phyloP scores from a whole-genome alignment of 2,888 invertebrate genomes.

The Sphaeridia pumilis region DNA sequence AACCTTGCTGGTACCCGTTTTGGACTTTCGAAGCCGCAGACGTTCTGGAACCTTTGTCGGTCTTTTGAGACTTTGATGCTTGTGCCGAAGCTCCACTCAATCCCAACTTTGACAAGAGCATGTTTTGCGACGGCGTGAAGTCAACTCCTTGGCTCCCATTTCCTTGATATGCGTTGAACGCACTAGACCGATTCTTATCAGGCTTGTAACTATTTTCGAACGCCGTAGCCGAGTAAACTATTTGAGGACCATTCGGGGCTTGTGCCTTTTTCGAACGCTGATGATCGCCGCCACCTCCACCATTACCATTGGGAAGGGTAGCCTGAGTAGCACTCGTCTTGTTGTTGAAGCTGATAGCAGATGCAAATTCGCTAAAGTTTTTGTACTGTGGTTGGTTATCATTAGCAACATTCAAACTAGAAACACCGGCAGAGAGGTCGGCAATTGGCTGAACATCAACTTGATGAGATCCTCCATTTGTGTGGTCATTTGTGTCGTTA shows the following conservation, averaged over 20 bases:
- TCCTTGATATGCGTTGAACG: constrained; percentile 11
- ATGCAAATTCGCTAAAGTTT: constrained; percentile 13
- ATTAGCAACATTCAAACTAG: constrained; percentile 6
- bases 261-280: neutral
- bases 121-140: constrained; percentile 12
- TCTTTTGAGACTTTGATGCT: constrained; percentile 4
- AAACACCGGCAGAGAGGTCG: neutral
- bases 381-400: constrained; percentile 14
- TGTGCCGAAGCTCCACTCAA: neutral
- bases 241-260: constrained; percentile 10
- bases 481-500: neutral
- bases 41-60: neutral
- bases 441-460: neutral
- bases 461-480: neutral
- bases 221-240: constrained; percentile 10
- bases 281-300: neutral
- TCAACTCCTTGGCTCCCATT: neutral
- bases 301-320: neutral
- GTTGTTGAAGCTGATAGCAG: neutral
- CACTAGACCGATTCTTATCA: constrained; percentile 7
- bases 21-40: neutral
- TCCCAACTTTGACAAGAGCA: constrained; percentile 8
- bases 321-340: too few relatives aligned
- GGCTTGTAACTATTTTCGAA: constrained; percentile 12
- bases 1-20: constrained; percentile 10